Conservation (phyloP, 37 sponge, comb jelly and placozoan genomes). For the Axinella damicornis region DNA sequence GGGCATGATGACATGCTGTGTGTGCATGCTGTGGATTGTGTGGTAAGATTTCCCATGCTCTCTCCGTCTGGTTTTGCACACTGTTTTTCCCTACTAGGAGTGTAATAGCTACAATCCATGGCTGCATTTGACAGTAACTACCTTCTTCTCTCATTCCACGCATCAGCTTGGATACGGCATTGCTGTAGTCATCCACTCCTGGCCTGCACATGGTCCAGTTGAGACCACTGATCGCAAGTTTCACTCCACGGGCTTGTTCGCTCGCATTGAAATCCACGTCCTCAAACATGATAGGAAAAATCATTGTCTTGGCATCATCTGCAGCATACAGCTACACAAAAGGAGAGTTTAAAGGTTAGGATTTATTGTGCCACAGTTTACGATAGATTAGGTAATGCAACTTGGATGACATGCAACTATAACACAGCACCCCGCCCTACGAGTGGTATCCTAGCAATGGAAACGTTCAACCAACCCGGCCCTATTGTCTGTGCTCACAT, state of each 20-base stretch:
- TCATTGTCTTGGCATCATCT: slow-evolving; percentile 39
- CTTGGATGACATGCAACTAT: no score
- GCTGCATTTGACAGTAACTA: background rate
- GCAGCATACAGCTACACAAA: slow-evolving; percentile 34
- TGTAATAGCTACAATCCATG: no score
- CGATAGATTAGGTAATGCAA: background rate
- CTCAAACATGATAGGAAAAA: slow-evolving; percentile 66
- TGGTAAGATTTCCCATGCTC: no score
- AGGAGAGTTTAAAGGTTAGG: slow-evolving; percentile 20
- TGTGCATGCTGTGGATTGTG: no score
- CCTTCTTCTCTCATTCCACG: slow-evolving; percentile 53
- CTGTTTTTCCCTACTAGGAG: no score
- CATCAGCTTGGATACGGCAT: slow-evolving; percentile 36
- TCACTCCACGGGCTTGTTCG: slow-evolving; percentile 58
- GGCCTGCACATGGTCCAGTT: slow-evolving; percentile 80
- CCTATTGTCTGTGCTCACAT: no score
- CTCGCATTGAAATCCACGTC: slow-evolving; percentile 42
- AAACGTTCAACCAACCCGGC: no score
- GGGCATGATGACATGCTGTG: no score
- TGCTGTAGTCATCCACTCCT: slow-evolving; percentile 40
- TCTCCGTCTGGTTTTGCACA: no score
- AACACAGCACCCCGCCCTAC: no score
- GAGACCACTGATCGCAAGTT: slow-evolving; percentile 56
- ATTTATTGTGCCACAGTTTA: background rate
- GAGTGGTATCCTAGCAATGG: no score